Evolutionary conservation across 2,797 vertebrate species (phyloP).

Genomic region (Hippocampus kuda): DNA sequence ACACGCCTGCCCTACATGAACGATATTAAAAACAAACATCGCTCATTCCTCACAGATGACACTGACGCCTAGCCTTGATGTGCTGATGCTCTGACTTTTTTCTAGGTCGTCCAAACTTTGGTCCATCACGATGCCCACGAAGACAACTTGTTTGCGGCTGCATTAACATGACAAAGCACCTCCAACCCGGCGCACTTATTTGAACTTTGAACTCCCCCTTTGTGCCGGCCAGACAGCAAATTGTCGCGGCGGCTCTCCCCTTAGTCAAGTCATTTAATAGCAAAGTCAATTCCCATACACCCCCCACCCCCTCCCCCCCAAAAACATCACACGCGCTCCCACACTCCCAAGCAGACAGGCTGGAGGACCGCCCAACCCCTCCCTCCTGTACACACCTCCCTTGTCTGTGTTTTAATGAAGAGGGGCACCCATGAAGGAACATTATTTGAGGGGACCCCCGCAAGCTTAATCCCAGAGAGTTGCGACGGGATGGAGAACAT

Average conservation of each 20-base stretch:
- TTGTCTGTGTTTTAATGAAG: conserved; percentile 69
- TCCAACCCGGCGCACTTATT: conserved; percentile 73
- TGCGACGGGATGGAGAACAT: conserved; percentile 47
- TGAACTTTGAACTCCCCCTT: conserved; percentile 75
- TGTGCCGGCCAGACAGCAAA: conserved; percentile 75
- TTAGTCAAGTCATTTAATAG: conserved; percentile 55
- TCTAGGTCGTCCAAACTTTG: background rate
- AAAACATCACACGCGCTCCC: conserved; percentile 60
- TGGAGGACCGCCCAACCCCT: conserved; percentile 58
- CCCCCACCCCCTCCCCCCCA: conserved; percentile 4
- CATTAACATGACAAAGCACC: conserved; percentile 81
- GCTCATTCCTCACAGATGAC: no score
- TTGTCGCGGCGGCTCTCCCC: conserved; percentile 47
- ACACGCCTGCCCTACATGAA: no score
- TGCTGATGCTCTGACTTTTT: background rate
- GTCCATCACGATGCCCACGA: background rate
- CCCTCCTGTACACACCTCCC: conserved; percentile 36
- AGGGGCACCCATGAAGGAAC: conserved; percentile 52
- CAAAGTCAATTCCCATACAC: conserved; percentile 60
- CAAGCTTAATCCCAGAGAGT: conserved; percentile 53
- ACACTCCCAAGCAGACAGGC: conserved; percentile 67
- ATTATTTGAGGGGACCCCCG: conserved; percentile 47
- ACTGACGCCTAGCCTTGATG: no score
- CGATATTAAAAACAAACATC: no score
- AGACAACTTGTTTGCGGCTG: conserved; percentile 29